Base-by-base conservation (phyloP, 1,140 invertebrate species). In the Dreissena polymorpha region DNA sequence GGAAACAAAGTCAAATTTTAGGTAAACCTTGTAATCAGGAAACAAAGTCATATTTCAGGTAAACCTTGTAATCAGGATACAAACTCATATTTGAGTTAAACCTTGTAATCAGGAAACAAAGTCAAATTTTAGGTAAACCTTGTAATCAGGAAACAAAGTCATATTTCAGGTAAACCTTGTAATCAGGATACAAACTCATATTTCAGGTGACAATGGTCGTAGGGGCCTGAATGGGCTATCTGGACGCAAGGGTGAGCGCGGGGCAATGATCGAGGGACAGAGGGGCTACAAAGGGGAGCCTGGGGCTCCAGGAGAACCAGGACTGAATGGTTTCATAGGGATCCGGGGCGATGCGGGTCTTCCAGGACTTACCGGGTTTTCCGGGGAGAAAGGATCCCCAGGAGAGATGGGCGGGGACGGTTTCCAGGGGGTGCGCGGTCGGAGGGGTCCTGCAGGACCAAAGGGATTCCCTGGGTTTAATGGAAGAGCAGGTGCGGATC, bases 161-260 rank as follows among this genome's bases (percentile, higher is more conserved):
- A 39, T 39, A 39, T 39, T 8, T 5, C n/a, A n/a, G n/a, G n/a
- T n/a, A n/a, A n/a, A n/a, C n/a, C n/a, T n/a, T n/a, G n/a, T n/a
- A n/a, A n/a, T n/a, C n/a, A n/a, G n/a, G n/a, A n/a, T n/a, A n/a
- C n/a, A n/a, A n/a, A 39, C 2, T 39, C 39, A 39, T 39, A 39
- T 39, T 39, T 3, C n/a, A 76, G 87, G 86, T 57, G 72, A 79
- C 12, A 7, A 29, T 14, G 86, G 86, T 1, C 65, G 74, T 13
- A 64, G 78, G 49, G 86, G 86, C 25, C 23, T 79, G 16, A 51
- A 39, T 27, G 86, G 86, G 14, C 49, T 64, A 16, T 29, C 63
- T 50, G 83, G 83, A 18, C 18, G 13, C 14, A 77, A 80, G 53
- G 95, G 95, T 16, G 84, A 90, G 21, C 93, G 94, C 83, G 95